Evolutionary conservation across 1,140 invertebrate genomes (phyloP).

Genomic region (Heterodera schachtii): DNA sequence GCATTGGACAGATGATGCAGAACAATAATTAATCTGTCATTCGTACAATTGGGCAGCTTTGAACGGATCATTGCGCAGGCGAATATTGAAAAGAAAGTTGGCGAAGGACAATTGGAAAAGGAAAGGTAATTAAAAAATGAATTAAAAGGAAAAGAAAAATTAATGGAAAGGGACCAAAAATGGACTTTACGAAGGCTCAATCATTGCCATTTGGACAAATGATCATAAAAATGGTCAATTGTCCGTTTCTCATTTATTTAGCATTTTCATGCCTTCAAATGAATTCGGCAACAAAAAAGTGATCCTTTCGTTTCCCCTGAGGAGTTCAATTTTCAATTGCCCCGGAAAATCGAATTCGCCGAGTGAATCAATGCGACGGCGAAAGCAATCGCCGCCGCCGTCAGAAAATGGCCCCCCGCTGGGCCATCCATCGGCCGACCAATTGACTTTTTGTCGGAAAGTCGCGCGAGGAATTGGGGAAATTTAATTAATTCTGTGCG

Average conservation of each 20-base stretch:
- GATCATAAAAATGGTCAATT: too few species aligned
- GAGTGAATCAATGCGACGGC: not conserved
- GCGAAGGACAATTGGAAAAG: too few species aligned
- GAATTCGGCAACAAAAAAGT: not conserved
- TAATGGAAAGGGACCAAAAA: too few species aligned
- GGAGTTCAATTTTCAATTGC: not conserved
- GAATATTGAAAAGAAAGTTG: not conserved
- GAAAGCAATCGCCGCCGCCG: not conserved
- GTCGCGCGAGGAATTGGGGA: not conserved
- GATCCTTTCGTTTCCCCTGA: not conserved
- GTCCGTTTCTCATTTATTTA: too few species aligned
- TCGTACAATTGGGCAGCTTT: not conserved
- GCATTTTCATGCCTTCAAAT: too few species aligned
- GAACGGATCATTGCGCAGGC: not conserved
- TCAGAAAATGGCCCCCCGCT: not conserved
- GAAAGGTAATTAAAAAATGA: too few species aligned
- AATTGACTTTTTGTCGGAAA: not conserved
- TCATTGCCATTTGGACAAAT: too few species aligned
- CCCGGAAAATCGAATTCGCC: not conserved
- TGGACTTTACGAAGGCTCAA: too few species aligned
- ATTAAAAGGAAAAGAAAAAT: too few species aligned
- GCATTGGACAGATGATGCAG: not conserved
- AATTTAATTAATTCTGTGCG: not conserved
- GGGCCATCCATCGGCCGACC: not conserved
- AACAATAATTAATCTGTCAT: not conserved